Percentiles rank a stretch among this genome's conserved stretches.
Conservation (phyloP, 2,113 vertebrate genomes). For the Astatotilapia flaviijosephi region DNA sequence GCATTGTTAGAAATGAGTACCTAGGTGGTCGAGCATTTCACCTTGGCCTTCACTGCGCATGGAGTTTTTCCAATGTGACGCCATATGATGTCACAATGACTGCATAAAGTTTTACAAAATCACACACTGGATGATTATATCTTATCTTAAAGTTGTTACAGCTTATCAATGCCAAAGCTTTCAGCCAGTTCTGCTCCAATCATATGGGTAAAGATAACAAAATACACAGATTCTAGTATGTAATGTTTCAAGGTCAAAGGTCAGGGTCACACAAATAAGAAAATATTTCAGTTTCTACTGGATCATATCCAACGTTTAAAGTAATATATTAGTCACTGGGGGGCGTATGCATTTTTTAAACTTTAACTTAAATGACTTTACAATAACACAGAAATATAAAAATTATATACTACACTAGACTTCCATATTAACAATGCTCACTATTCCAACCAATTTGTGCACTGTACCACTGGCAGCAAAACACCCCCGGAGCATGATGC, state of each 20-base stretch:
- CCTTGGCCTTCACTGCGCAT: background rate
- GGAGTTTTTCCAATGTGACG: background rate
- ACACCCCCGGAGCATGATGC: background rate
- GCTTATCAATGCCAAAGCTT: background rate
- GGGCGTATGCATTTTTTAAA: fast-evolving
- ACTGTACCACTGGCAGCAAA: background rate
- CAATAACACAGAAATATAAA: background rate
- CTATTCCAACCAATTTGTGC: background rate
- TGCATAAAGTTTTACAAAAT: background rate
- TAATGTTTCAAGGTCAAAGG: background rate
- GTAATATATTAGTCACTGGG: background rate
- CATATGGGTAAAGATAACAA: background rate
- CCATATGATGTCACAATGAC: background rate
- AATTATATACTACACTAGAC: background rate
- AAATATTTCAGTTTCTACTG: background rate
- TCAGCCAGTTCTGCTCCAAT: background rate
- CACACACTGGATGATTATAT: background rate
- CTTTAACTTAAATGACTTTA: background rate
- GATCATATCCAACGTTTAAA: background rate
- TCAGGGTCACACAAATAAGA: background rate
- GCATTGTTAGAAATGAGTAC: background rate
- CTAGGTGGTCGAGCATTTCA: fast-evolving
- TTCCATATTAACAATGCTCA: background rate
- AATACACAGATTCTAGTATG: background rate
- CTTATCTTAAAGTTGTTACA: background rate